These are phyloP conservation scores for Dendrolimus punctatus DNA, from an alignment of 1,140 invertebrate species.

Conservation along the genomic window DNA sequence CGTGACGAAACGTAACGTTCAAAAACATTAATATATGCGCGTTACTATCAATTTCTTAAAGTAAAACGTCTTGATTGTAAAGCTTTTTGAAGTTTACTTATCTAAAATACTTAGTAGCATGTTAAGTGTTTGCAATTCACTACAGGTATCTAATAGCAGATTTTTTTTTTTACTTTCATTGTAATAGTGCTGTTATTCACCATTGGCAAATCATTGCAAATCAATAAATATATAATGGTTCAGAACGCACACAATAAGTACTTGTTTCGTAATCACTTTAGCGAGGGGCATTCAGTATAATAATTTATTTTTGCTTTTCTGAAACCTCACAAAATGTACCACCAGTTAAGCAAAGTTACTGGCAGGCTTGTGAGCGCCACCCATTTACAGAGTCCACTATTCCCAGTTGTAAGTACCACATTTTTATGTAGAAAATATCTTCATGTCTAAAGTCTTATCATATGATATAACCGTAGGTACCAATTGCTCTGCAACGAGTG, in stretches of 20 bases:
- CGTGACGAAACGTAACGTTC: too few relatives aligned
- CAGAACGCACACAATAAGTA: slow-evolving; percentile 33
- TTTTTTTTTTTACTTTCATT: too few relatives aligned
- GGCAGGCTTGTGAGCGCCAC: slow-evolving; percentile 51
- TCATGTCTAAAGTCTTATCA: background rate
- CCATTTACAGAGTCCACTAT: slow-evolving; percentile 51
- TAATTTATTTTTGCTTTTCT: slow-evolving; percentile 16
- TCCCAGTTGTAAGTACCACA: slow-evolving; percentile 51
- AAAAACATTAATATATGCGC: background rate
- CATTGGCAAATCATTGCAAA: too few relatives aligned
- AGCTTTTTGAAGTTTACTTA: background rate
- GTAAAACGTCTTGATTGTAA: background rate
- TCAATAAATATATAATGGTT: too few relatives aligned
- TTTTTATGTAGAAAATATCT: slow-evolving; percentile 4
- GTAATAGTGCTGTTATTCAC: too few relatives aligned
- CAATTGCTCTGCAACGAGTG: slow-evolving; percentile 60
- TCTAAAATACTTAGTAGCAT: background rate
- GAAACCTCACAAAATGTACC: slow-evolving; percentile 44
- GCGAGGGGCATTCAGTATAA: slow-evolving; percentile 16
- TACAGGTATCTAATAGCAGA: too few relatives aligned
- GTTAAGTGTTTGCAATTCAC: background rate
- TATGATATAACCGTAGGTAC: slow-evolving; percentile 28
- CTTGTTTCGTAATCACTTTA: slow-evolving; percentile 66
- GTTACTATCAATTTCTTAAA: background rate
- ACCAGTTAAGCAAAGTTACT: slow-evolving; percentile 50